Conservation (phyloP, 23 tunicate genomes). For the Pegea sp. region DNA sequence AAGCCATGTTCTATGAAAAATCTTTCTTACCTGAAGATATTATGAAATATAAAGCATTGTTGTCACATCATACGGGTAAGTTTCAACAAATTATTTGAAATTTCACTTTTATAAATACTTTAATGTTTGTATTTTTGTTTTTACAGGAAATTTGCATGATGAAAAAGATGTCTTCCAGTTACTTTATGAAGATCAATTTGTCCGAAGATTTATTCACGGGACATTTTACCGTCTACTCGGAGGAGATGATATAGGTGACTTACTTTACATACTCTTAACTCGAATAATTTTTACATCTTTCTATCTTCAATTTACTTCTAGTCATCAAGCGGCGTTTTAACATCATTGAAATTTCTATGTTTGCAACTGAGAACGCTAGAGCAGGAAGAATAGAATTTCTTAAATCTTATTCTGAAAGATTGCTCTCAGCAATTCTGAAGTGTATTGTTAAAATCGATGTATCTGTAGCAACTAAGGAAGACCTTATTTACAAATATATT, state of each 20-base stretch:
- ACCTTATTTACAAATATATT: neutral
- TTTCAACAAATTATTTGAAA: neutral
- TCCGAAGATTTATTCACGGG: conserved; percentile 23
- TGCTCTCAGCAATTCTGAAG: conserved; percentile 2
- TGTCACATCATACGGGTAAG: neutral
- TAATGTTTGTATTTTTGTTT: neutral
- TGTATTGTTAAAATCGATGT: conserved; percentile 4
- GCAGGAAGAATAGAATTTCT: neutral
- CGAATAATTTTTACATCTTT: too few species aligned
- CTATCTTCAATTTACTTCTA: too few species aligned
- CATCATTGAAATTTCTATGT: conserved; percentile 5
- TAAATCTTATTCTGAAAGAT: conserved; percentile 2
- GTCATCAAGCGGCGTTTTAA: conserved; percentile 12
- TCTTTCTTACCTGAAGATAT: neutral
- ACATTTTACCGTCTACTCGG: conserved; percentile 18
- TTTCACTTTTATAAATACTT: neutral
- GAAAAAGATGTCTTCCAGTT: conserved; percentile 12
- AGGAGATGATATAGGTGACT: neutral
- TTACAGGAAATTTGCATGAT: conserved; percentile 16
- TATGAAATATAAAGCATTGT: neutral
- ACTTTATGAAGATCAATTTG: conserved; percentile 26
- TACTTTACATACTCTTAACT: neutral
- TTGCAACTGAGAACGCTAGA: neutral
- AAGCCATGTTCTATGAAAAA: neutral
- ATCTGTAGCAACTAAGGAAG: neutral